Percentiles rank a stretch among this genome's conserved stretches.
phyloP scores from a whole-genome alignment of 2,888 invertebrate genomes.

The Coelogynopora nodosa region DNA sequence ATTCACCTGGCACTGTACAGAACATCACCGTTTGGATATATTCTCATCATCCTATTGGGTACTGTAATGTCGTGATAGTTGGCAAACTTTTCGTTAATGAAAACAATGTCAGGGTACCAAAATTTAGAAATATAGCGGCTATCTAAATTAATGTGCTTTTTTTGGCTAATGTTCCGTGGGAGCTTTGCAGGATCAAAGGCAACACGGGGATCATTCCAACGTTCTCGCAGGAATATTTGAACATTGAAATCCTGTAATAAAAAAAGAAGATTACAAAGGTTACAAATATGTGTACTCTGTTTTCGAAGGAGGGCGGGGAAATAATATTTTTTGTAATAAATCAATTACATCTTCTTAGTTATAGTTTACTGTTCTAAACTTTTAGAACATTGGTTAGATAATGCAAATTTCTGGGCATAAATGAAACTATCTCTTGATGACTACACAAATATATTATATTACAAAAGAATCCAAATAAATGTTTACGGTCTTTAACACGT shows the following conservation, averaged over 20 bases:
- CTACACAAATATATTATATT: too few relatives aligned
- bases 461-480: too few relatives aligned
- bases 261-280: too few relatives aligned
- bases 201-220: constrained; percentile 38
- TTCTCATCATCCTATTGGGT: constrained; percentile 54
- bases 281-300: too few relatives aligned
- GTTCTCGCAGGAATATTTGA: constrained; percentile 41
- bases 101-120: constrained; percentile 56
- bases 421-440: too few relatives aligned
- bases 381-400: too few relatives aligned
- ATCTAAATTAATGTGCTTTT: constrained; percentile 51
- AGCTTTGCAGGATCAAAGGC: constrained; percentile 3
- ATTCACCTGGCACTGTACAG: constrained; percentile 53
- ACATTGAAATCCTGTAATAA: constrained; percentile 46
- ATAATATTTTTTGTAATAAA: too few relatives aligned
- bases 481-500: too few relatives aligned
- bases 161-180: neutral
- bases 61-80: constrained; percentile 54
- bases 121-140: constrained; percentile 52
- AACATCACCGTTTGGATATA: constrained; percentile 53
- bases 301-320: too few relatives aligned
- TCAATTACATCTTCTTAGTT: too few relatives aligned
- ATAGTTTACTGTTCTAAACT: too few relatives aligned
- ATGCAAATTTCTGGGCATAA: too few relatives aligned
- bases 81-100: constrained; percentile 54